A percentile compares a stretch with the other conserved stretches of the same genome.
Evolutionary conservation across 2,113 vertebrate species (phyloP).

Genomic region (Piaya cayana): DNA sequence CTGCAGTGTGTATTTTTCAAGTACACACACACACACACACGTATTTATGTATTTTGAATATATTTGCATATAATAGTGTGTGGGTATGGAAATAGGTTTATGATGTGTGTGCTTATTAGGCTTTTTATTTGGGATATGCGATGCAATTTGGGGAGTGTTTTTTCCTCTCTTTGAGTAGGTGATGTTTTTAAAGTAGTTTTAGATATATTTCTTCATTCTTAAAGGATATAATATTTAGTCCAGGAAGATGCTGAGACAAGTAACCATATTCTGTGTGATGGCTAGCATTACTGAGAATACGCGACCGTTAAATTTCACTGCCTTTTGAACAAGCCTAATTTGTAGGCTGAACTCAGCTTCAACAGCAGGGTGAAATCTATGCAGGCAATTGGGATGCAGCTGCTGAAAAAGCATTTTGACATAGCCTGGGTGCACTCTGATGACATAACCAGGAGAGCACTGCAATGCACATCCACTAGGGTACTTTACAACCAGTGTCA

Average conservation of each 20-base stretch:
- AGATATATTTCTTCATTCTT: not conserved
- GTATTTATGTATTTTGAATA: not conserved
- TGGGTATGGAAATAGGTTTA: not conserved
- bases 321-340: not conserved
- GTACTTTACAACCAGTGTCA: not conserved
- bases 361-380: not conserved
- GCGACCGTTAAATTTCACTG: not conserved
- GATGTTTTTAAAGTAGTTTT: not conserved
- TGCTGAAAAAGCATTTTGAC: not conserved
- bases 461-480: accelerated
- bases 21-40: not conserved
- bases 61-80: not conserved
- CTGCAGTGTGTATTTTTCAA: not conserved
- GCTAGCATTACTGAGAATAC: not conserved
- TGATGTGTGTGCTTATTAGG: not conserved
- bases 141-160: not conserved
- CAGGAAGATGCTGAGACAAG: not conserved
- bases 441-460: not conserved
- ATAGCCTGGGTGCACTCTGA: not conserved
- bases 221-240: not conserved
- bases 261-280: not conserved
- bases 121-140: not conserved
- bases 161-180: not conserved
- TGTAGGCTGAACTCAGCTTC: not conserved
- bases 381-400: not conserved